Base-by-base conservation (phyloP, 1,140 invertebrate species). In the Magallana gigas region DNA sequence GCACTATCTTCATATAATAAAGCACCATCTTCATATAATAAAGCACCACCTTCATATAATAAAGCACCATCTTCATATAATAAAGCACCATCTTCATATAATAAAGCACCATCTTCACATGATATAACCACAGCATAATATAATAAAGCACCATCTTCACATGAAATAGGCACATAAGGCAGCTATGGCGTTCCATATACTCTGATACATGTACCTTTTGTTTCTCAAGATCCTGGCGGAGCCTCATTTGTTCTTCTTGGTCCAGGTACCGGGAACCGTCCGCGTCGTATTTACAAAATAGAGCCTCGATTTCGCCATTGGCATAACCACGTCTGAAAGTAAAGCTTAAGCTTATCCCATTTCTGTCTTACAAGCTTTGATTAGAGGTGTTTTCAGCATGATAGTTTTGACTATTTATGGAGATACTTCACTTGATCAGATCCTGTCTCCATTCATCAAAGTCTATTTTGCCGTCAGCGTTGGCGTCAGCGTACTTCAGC, bases 291-390 rank as follows among this genome's bases (percentile, higher is more conserved):
- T 96, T 95, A 1, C 96, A 95, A 90, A 97, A 96, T 91, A 97
- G 95, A 95, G 96, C 96, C 93, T 96, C 96, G 85, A 97, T 96
- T 93, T 97, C 96, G 89, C 96, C 93, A 90, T 97, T 96, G 84
- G 95, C 95, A 90, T 96, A 96, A 86, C 96, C 96, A 89, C 95
- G 96, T 59, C 96, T 96, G 90, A 59, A 62, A 48, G 36, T 48
- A 48, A 48, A 48, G 36, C 36, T 48, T 4, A 48, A 48, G 11
- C 18, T 80, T 80, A 11, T 16, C 71, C 71, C 12, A 80, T 11
- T 80, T 11, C 12, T 80, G 71, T 16, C 71, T 80, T 12, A 23
- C 36, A 12, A 23, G 11, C 11, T 29, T 11, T 80, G 12, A 80
- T 80, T 80, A 18, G 11, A 16, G 12, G 36, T 23, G 18, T 11